A percentile compares a stretch with the other conserved stretches of the same genome.
Evolutionary conservation across 2,888 invertebrate species (phyloP).

Genomic region (Auanema freiburgensis): DNA sequence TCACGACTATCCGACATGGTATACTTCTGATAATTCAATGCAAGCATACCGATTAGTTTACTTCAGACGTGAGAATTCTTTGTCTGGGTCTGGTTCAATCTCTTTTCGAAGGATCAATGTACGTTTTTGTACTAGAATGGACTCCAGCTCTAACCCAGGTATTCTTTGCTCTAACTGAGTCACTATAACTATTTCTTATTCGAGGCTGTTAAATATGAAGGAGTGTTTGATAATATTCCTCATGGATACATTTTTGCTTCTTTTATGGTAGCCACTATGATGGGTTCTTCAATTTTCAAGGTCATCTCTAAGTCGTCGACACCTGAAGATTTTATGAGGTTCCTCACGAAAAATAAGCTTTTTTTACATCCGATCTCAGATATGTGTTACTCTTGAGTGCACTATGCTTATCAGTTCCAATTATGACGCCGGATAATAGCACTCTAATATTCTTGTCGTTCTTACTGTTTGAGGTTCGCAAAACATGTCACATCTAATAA

Average conservation of each 20-base stretch:
- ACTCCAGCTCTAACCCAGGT: slow-evolving; percentile 67
- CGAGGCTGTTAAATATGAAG: slow-evolving; percentile 24
- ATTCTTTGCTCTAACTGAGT: too few relatives aligned
- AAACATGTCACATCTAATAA: not conserved
- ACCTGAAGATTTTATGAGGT: slow-evolving; percentile 67
- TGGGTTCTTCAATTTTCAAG: slow-evolving; percentile 68
- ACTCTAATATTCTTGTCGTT: slow-evolving; percentile 66
- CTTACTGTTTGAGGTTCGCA: slow-evolving; percentile 66
- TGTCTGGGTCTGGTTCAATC: slow-evolving; percentile 69
- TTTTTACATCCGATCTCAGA: slow-evolving; percentile 23
- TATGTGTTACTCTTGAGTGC: slow-evolving; percentile 66
- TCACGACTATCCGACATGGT: slow-evolving; percentile 50
- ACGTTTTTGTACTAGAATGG: slow-evolving; percentile 70
- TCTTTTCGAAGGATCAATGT: slow-evolving; percentile 70
- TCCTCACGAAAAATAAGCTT: not conserved
- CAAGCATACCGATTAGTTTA: not conserved
- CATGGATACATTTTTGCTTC: slow-evolving; percentile 69
- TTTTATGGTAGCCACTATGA: slow-evolving; percentile 69
- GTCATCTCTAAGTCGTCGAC: slow-evolving; percentile 33
- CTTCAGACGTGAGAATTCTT: slow-evolving; percentile 67
- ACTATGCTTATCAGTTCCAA: slow-evolving; percentile 65
- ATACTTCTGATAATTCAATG: not conserved
- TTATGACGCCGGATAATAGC: slow-evolving; percentile 64
- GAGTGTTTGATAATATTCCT: slow-evolving; percentile 64
- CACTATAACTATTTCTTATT: too few relatives aligned